Conservation (phyloP, 1,140 invertebrate genomes). For the Diachasma alloeum region DNA sequence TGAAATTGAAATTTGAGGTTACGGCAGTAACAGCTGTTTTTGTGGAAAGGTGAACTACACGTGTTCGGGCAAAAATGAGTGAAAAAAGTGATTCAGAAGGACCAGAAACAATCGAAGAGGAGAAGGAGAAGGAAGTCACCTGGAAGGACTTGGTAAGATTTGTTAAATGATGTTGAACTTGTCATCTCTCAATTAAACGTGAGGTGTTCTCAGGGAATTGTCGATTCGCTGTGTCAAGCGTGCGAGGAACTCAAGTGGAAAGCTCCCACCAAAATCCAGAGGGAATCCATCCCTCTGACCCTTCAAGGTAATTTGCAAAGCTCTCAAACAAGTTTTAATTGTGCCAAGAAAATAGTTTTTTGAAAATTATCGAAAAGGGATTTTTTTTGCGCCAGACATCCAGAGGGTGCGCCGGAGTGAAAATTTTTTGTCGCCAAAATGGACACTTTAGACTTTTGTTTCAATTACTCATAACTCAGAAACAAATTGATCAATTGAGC, state of each 20-base stretch:
- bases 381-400: too few species aligned
- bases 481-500: too few species aligned
- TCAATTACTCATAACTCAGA: too few species aligned
- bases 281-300: constrained; percentile 90
- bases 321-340: too few species aligned
- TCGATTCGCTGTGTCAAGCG: constrained; percentile 89
- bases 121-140: neutral
- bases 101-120: neutral
- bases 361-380: too few species aligned
- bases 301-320: constrained; percentile 79
- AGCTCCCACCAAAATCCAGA: constrained; percentile 92
- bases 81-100: neutral
- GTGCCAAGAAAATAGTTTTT: too few species aligned
- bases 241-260: constrained; percentile 95
- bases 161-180: neutral
- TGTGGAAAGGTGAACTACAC: neutral
- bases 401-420: too few species aligned
- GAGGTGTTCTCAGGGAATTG: constrained; percentile 76
- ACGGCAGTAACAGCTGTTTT: too few species aligned
- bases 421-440: too few species aligned
- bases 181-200: too few species aligned
- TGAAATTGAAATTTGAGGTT: too few species aligned
- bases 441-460: too few species aligned
- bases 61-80: neutral
- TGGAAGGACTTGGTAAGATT: neutral